These are phyloP conservation scores for Mustelus asterias DNA, from an alignment of 2,113 vertebrate genomes.

Conservation along the genomic window DNA sequence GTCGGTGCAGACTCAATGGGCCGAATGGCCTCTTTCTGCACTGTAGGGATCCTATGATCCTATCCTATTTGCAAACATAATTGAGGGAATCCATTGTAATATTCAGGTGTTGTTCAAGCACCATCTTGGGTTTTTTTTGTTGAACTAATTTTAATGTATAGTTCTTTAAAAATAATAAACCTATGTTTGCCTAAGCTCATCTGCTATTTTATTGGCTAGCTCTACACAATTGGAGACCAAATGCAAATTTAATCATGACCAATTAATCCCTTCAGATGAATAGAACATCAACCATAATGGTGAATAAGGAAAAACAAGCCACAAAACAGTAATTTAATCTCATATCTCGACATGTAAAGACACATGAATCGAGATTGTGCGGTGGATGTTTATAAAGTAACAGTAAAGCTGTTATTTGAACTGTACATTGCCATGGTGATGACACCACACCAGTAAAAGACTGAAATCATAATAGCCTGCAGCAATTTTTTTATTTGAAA, in stretches of 20 bases:
- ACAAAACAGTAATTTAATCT: not conserved
- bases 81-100: not conserved
- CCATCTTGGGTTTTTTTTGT: not conserved
- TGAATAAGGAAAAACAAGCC: not conserved
- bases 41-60: too few relatives aligned
- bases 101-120: not conserved
- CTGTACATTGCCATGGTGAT: not conserved
- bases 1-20: too few relatives aligned
- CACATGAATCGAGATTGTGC: not conserved
- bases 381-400: not conserved
- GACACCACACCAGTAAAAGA: not conserved
- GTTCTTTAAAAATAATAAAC: not conserved
- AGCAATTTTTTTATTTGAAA: not conserved
- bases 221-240: not conserved
- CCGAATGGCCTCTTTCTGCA: too few relatives aligned
- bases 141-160: not conserved
- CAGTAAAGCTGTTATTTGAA: not conserved
- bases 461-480: not conserved
- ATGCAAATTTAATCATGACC: not conserved
- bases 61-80: not conserved
- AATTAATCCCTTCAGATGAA: not conserved
- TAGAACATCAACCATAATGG: not conserved
- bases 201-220: not conserved
- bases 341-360: not conserved
- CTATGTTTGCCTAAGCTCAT: not conserved